phyloP scores from a whole-genome alignment of 2,888 invertebrate genomes.

The Tenthredo livida region DNA sequence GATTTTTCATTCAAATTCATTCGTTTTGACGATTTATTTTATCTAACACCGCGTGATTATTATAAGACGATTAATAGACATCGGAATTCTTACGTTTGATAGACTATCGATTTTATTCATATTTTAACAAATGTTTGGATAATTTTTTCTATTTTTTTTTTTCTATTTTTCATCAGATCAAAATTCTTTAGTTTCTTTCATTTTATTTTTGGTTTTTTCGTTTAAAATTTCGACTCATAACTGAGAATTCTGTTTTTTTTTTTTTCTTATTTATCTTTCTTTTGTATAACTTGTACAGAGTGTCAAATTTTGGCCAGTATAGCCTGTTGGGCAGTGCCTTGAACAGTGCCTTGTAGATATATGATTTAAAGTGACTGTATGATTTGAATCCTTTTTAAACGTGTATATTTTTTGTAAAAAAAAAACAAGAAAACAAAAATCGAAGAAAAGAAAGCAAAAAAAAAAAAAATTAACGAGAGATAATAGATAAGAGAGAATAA shows the following conservation, averaged over 20 bases:
- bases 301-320: slow-evolving; percentile 67
- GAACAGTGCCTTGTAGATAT: slow-evolving; percentile 69
- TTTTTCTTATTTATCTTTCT: not conserved
- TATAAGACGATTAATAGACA: not conserved
- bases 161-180: too few species aligned
- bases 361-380: not conserved
- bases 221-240: not conserved
- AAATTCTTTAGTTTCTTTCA: too few species aligned
- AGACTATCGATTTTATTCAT: not conserved
- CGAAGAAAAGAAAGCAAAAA: not conserved
- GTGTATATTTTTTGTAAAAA: not conserved
- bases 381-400: slow-evolving; percentile 1
- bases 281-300: not conserved
- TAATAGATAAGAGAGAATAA: not conserved
- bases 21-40: not conserved
- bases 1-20: not conserved
- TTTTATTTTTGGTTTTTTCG: too few species aligned
- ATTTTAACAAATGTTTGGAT: not conserved
- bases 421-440: not conserved
- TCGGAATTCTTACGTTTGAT: not conserved
- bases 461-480: not conserved
- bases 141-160: not conserved
- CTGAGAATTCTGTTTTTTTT: not conserved
- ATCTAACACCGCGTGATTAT: not conserved
- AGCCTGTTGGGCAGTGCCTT: slow-evolving; percentile 73